Base-by-base conservation (phyloP, 1,140 invertebrate genomes). In the Sminthurides bifidus region DNA sequence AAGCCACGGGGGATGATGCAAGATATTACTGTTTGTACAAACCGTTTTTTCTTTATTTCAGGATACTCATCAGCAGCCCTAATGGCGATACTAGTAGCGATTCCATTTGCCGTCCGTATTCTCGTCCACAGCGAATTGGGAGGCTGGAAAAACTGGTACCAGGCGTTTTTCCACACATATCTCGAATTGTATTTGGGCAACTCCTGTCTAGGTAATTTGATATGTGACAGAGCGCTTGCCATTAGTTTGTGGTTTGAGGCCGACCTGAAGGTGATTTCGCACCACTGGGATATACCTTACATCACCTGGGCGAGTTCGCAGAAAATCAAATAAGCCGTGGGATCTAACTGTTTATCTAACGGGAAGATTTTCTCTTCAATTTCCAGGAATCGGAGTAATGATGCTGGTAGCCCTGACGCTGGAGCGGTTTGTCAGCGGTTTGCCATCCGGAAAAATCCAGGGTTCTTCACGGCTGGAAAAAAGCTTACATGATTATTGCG, bases 351-450 rank as follows among this genome's bases (percentile, higher is more conserved):
- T 6, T 19, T 10, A 17, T 17, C n/a, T 44, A 17, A 17, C 41
- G 23, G 41, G 19, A 44, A 46, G 33, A 27, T 38, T 30, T 53
- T 53, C 23, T 52, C 15, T 50, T 58, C 6, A 59, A 1, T 54
- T 43, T 46, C 12, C 63, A 81, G 81, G 81, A 19, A 75, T 82
- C 2, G 79, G 83, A 14, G 83, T 87, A 0, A 78, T 88, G 71
- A 84, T 84, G 79, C 76, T 89, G 4, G 74, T 87, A 27, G 83
- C 82, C 14, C 75, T 88, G 58, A 87, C 84, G 12, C 73, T 85
- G 17, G 85, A 87, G 68, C 74, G 85, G 8, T 88, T 87, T 70
- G 76, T 86, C n/a, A 2, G 85, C 84, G 35, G 84, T 89, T 1
- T 88, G 85, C 66, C 82, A 84, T 70, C 82, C 84, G 19, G 77